phyloP scores from a whole-genome alignment of 2,888 invertebrate genomes.

The Crepidodera aurea region DNA sequence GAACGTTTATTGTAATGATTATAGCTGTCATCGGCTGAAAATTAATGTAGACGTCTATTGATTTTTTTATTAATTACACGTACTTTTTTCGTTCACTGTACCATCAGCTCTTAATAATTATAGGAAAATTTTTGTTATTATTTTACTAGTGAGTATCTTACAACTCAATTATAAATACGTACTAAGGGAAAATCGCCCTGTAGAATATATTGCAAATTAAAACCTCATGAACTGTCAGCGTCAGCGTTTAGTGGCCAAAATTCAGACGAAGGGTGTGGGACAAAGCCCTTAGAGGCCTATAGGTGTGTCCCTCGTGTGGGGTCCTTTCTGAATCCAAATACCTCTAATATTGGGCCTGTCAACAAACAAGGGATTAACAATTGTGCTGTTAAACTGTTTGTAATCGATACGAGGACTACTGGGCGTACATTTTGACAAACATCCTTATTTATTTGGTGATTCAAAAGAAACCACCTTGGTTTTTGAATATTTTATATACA shows the following conservation, averaged over 20 bases:
- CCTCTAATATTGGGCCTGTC: constrained; percentile 50
- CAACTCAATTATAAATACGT: too few relatives aligned
- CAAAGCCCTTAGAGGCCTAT: constrained; percentile 26
- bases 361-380: constrained; percentile 62
- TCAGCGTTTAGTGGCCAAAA: constrained; percentile 27
- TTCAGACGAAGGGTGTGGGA: constrained; percentile 22
- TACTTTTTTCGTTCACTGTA: too few relatives aligned
- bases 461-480: background rate
- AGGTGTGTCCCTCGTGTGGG: constrained; percentile 56
- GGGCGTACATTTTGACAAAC: constrained; percentile 15
- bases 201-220: constrained; percentile 11
- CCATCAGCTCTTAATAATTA: too few relatives aligned
- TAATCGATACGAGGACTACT: constrained; percentile 53
- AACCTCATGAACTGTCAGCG: constrained; percentile 15
- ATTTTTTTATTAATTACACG: too few relatives aligned
- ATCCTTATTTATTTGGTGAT: constrained; percentile 14
- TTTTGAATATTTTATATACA: too few relatives aligned
- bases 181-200: background rate
- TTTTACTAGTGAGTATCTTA: too few relatives aligned
- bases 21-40: too few relatives aligned
- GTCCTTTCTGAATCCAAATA: constrained; percentile 51
- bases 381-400: constrained; percentile 61
- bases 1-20: too few relatives aligned
- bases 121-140: too few relatives aligned
- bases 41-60: too few relatives aligned